Evolutionary conservation across 2,888 invertebrate genomes (phyloP).

Genomic region (Dryocosmus kuriphilus): DNA sequence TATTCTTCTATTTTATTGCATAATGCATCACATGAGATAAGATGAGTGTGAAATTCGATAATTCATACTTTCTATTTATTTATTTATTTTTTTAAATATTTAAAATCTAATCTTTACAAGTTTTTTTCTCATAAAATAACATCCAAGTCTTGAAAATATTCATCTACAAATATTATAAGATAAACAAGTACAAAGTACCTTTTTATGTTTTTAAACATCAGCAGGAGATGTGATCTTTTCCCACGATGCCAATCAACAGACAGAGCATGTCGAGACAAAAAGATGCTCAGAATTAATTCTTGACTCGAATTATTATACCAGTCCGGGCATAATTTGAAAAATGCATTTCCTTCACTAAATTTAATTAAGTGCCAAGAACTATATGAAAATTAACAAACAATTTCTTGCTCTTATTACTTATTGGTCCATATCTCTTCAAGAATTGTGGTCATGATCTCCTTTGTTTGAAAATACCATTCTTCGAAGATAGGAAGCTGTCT

Average conservation of each 20-base stretch:
- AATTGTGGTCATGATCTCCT: background rate
- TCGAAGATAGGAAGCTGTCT: background rate
- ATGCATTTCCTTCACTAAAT: background rate
- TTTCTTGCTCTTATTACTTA: conserved; percentile 8
- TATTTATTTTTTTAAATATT: background rate
- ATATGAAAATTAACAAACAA: conserved; percentile 18
- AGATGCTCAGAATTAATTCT: conserved; percentile 4
- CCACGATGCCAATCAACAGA: conserved; percentile 18
- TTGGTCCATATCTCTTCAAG: conserved; percentile 11
- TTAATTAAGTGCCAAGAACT: conserved; percentile 11
- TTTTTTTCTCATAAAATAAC: too few species aligned
- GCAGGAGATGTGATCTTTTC: background rate
- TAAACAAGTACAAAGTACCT: background rate
- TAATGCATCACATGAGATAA: background rate
- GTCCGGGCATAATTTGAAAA: background rate
- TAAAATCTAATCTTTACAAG: conserved; percentile 48
- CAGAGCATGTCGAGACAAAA: conserved; percentile 30
- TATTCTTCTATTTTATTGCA: background rate
- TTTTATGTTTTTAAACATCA: background rate
- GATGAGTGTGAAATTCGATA: background rate
- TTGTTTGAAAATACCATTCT: background rate
- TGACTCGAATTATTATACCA: background rate
- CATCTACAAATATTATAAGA: background rate
- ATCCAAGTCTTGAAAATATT: too few species aligned
- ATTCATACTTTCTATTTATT: background rate